These are phyloP conservation scores for Anagrus nilaparvatae DNA, from an alignment of 1,140 invertebrate species.

Conservation along the genomic window DNA sequence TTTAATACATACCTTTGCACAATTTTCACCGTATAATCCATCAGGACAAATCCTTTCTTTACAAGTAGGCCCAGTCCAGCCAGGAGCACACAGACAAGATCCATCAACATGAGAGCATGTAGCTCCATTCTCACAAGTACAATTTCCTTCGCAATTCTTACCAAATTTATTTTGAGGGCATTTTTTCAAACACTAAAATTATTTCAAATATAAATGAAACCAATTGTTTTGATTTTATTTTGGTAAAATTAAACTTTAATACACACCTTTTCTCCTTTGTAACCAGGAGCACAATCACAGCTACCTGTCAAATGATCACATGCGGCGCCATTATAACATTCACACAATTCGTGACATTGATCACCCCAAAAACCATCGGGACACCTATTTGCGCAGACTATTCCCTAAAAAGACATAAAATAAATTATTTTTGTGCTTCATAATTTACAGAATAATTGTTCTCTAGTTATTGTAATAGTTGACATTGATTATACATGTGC, in stretches of 20 bases:
- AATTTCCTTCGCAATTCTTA: slow-evolving; percentile 59
- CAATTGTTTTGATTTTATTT: background rate
- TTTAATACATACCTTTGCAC: slow-evolving; percentile 41
- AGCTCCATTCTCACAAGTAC: slow-evolving; percentile 69
- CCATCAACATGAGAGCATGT: slow-evolving; percentile 60
- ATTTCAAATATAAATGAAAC: no score
- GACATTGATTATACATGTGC: no score
- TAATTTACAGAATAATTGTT: background rate
- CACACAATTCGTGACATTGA: slow-evolving; percentile 65
- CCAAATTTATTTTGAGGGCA: slow-evolving; percentile 73
- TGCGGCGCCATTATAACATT: slow-evolving; percentile 77
- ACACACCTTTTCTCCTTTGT: slow-evolving; percentile 62
- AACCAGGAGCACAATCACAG: slow-evolving; percentile 68
- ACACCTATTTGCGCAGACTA: slow-evolving; percentile 66
- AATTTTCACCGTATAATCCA: slow-evolving; percentile 58
- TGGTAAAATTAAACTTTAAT: slow-evolving; percentile 3
- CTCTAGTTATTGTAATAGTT: no score
- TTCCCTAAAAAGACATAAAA: slow-evolving; percentile 41
- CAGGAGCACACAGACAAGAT: slow-evolving; percentile 58
- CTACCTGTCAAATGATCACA: slow-evolving; percentile 70
- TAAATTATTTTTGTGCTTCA: background rate
- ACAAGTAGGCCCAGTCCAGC: slow-evolving; percentile 68
- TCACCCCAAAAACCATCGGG: slow-evolving; percentile 61
- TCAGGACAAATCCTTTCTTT: slow-evolving; percentile 54
- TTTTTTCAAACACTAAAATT: slow-evolving; percentile 56